Base-by-base conservation (phyloP, 2,888 invertebrate genomes). In the Amblyjoppa proteus region DNA sequence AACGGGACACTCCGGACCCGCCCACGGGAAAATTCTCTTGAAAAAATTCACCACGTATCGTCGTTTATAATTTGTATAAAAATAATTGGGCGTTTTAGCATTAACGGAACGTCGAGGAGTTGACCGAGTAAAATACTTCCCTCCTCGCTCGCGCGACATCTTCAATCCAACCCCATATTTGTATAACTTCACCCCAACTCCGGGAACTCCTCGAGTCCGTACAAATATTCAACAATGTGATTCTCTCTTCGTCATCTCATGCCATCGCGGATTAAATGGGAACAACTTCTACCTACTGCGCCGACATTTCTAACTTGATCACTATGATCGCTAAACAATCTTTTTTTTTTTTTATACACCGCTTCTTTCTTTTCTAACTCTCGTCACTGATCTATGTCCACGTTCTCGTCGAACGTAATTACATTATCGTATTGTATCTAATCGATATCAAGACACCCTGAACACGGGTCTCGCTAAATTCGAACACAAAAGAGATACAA, bases 81-180 rank as follows among this genome's bases (percentile, higher is more conserved):
- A 94, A 94, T 94, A 94, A 93, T 90, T 91, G 90, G 90, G 90
- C 89, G 89, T 90, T 89, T 91, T 90, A 86, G 88, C 81, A 89
- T 90, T 89, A 89, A 89, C 85, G 82, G 53, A 38, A 87, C 87
- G 78, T 89, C 89, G 89, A 86, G 88, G 87, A 89, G 83, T 82
- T 71, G 16, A 41, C 73, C 34, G 69, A 51, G 20, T 34, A 71
- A 51, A 38, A n/a, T 64, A 66, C 13, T 49, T 25, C 20, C 16
- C 76, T 7, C 9, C 45, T 31, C 56, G 20, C 49, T 16, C 16
- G 68, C 25, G n/a, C 41, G 31, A 70, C 58, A 56, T 56, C 41
- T 25, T 68, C 45, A 69, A 53, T 16, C 25, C 11, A 13, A 13
- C 28, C 13, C 7, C 16, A 45, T 28, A 16, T 25, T 9, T 45